Base-by-base conservation (phyloP, 1,140 invertebrate species). In the Penaeus indicus region DNA sequence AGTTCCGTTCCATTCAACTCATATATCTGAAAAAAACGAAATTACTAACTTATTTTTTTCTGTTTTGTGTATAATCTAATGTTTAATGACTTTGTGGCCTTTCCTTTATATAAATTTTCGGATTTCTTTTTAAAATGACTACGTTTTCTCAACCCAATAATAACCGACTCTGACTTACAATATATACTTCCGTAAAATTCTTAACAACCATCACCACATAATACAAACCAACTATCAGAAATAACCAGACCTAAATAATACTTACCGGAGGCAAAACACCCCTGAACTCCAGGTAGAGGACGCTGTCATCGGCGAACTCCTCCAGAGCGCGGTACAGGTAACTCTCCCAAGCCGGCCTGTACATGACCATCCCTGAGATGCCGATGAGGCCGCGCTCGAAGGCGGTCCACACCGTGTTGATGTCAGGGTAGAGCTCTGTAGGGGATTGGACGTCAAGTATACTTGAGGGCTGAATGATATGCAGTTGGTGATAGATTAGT, bases 211-310 rank as follows among this genome's bases (percentile, higher is more conserved):
- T 16, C 54, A 54, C 54, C 54, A 7, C 10, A 54, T 42, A 42
- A 42, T 0, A 42, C 32, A 8, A 4, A 42, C 38, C 4, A 42
- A 11, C 54, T 1, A 54, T 11, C 54, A 11, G 1, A 54, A 54
- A 13, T 54, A 54, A 11, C 4, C 54, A 11, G 2, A 54, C 54
- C 11, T 16, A 54, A 54, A 1, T 13, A 54, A 54, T 5, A 90
- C 85, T 69, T 42, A 85, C 67, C 54, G 67, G 27, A 42, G 92
- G 94, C 84, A 94, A 93, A 90, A 92, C 94, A 89, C 92, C 92
- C 90, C 95, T 92, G 3, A 97, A 91, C 93, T 98, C 97, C 0
- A 96, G 91, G 90, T 97, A 97, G 93, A 96, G 94, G 0, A 97
- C 93, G 91, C 97, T 96, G 91, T 97, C 97, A 1, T 95, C 94